Base-by-base conservation (phyloP, 2,113 vertebrate genomes). In the Oreochromis aureus region DNA sequence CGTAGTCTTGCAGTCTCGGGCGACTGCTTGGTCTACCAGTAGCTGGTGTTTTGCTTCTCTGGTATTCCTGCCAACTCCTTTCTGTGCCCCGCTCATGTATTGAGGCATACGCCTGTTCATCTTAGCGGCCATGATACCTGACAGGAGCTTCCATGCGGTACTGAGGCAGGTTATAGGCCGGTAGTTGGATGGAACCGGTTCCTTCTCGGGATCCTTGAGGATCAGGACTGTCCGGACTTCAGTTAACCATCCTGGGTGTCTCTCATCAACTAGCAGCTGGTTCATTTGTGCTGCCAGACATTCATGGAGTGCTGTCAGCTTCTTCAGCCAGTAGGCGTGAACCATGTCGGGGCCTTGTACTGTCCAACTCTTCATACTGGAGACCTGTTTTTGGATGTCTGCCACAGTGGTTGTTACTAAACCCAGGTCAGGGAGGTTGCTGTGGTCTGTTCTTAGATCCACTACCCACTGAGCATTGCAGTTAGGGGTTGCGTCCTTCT, bases 161-260 rank as follows among this genome's bases (percentile, higher is more conserved):
- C 2, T 66, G 6, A 66, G 32, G 6, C 32, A 66, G 36, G 61
- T 66, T 66, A 66, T 36, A 66, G 22, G 18, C 1, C 2, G 2
- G 7, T 36, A 36, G 61, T 36, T 66, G 61, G 61, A 39, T 66
- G 61, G 18, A 36, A 36, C 32, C 4, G 1, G 61, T n/a, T n/a
- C 19, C 34, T 39, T 66, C 6, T 66, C 4, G 3, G 34, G 18
- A 66, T 66, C 34, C 61, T 66, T 0, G 61, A 39, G 18, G 18
- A 39, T 66, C 6, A 66, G 61, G 6, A 66, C 32, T 39, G 0
- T 66, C 4, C 0, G 0, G 34, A 7, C 36, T 66, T 66, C 34
- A 66, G 61, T 66, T 39, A 1, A 36, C 6, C 0, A 66, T 19
- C 39, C 61, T n/a, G 32, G 61, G 36, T 66, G 61, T 39, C 10